Evolutionary conservation across 2,888 invertebrate species (phyloP), one percentile per base, ranked within the genome.

Genomic region (Nomada fabriciana): DNA sequence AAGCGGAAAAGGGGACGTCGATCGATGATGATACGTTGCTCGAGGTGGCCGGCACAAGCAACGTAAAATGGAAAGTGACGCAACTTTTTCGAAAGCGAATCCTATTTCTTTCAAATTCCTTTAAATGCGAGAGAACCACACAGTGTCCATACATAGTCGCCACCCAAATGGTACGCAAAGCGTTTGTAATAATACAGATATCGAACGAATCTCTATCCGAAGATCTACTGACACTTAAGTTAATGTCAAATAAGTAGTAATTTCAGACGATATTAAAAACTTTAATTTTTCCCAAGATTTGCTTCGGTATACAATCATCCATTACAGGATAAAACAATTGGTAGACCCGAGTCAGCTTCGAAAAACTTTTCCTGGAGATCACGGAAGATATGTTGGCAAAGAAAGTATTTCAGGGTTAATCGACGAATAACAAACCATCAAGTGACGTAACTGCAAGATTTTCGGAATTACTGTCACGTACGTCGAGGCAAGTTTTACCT

Each of bases 21-120:
- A 84, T 83, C 80, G 82, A 80, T 74, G 75, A 79, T 69, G 43
- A 47, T 65, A 73, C 76, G 69, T 76, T 74, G 73, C 65, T 68
- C 53, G 43, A 52, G 70, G 25, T 72, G 50, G 64, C 76, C 63
- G 57, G 57, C 18, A 75, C 71, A 73, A 84, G 76, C 75, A 83
- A 80, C 78, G 65, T 88, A 87, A 91, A 89, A 90, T 85, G 78
- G 89, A 91, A 91, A 90, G 90, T 88, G 87, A 86, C 84, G 86
- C 76, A 84, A 86, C n/a, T 81, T 83, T 84, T 74, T 75, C 47
- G 10, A 70, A 65, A 23, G n/a, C 2, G 7, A 63, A 43, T 36
- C 11, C 15, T 13, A 11, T 65, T 11, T 11, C 9, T 3, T 36
- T 63, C 3, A 50, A 36, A 52, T 52, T 13, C 25, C 29, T 18